Evolutionary conservation across 1,140 invertebrate species (phyloP), one percentile per base, ranked within the genome.

Genomic region (Sipha flava): DNA sequence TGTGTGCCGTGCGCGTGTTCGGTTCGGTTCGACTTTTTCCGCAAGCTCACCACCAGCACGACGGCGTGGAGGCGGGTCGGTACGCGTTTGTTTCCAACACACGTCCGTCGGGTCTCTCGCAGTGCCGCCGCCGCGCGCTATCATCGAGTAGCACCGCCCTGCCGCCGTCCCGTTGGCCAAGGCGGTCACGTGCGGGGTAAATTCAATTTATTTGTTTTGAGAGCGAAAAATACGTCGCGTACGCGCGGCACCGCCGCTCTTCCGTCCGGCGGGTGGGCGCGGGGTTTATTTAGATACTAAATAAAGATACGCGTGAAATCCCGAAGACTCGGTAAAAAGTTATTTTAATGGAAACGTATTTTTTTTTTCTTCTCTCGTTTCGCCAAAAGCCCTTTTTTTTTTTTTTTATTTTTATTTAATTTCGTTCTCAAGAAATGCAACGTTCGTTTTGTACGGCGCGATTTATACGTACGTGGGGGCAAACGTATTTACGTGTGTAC

Each of bases 181-280:
- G n/a, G 18, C 2, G 47, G 1, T 7, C 49, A 21, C 6, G 4
- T 21, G 62, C 9, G 45, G 70, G 70, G 29, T 37, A 75, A 75
- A 75, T 75, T 75, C 70, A 54, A 75, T 75, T 75, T 75, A 75
- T 75, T 75, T 75, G 70, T 75, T 75, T 75, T 16, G 26, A 66
- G 34, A 75, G 47, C 16, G 47, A 54, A 75, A 75, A 75, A 75
- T 54, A 52, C 70, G 70, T 16, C 47, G 18, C 47, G n/a, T 21
- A n/a, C 47, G 47, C n/a, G 47, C 45, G 14, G n/a, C 7, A 5
- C 18, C 45, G 14, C 2, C 7, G n/a, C 18, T 49, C 45, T 16
- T 21, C 59, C 62, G 62, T 18, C n/a, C 37, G 62, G 54, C n/a
- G n/a, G n/a, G n/a, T n/a, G n/a, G n/a, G n/a, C n/a, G n/a, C n/a